Base-by-base conservation (phyloP, 2,888 invertebrate genomes). In the Zaprionus bogoriensis region DNA sequence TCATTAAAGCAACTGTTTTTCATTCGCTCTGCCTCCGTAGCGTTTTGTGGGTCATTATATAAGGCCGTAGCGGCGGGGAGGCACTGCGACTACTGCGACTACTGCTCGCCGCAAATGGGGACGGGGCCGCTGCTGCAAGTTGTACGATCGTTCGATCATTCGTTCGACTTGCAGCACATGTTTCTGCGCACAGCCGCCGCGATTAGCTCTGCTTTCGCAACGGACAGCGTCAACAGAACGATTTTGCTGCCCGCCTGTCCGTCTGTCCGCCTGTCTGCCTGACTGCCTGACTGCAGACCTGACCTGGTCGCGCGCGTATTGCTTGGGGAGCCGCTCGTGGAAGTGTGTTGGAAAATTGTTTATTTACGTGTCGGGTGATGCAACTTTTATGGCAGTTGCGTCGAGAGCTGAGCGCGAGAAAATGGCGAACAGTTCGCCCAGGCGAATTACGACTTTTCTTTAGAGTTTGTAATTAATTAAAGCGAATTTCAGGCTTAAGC, bases 21-120 rank as follows among this genome's bases (percentile, higher is more conserved):
- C 27, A 74, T 68, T 70, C 46, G 67, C 52, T 61, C 52, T 51
- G 59, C 41, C 52, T 22, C 30, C 32, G 32, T 42, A 44, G 30
- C 58, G 22, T 45, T 73, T 69, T 82, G 54, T 82, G 73, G 85
- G 76, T 79, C 83, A 81, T 76, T 80, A 80, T 70, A 63, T 63
- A 79, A 66, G 54, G 25, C 30, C 23, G 32, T 6, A 51, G 12
- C 17, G 27, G 44, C 38, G n/a, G 12, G 30, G 22, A 14, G 7
- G 12, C 25, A n/a, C n/a, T n/a, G 12, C 2, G 51, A 3, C 27
- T 5, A 0, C 4, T 7, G 20, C 17, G 23, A n/a, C 4, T 6
- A 12, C 23, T 57, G 25, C 27, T 39, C 41, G 38, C 42, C 41
- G 38, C 0, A 39, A 53, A 48, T 45, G 47, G 27, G 23, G 38